These are phyloP conservation scores for Drosophila mojavensis DNA, from an alignment of 1,140 invertebrate species.

Conservation along the genomic window DNA sequence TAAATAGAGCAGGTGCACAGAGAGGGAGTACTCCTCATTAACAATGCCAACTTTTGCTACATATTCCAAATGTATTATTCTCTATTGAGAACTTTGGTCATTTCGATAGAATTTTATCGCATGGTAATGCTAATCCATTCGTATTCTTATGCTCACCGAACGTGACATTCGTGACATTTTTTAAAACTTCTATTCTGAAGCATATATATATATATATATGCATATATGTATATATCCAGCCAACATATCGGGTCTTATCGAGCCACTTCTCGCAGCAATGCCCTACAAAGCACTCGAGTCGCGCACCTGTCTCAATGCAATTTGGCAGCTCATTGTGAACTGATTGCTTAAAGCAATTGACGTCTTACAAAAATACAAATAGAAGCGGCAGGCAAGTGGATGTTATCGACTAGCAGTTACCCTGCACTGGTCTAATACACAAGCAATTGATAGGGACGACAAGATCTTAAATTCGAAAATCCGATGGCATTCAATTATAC, in stretches of 20 bases:
- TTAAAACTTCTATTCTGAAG: neutral
- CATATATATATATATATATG: neutral
- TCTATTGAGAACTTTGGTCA: too few species aligned
- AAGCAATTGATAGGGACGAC: too few species aligned
- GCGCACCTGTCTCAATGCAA: conserved; percentile 17
- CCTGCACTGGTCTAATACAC: too few species aligned
- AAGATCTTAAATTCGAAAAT: too few species aligned
- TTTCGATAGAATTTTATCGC: too few species aligned
- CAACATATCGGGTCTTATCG: conserved; percentile 1
- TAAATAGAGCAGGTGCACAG: too few species aligned
- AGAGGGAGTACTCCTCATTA: too few species aligned
- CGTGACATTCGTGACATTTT: conserved; percentile 40
- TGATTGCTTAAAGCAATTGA: conserved; percentile 48
- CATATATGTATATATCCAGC: neutral
- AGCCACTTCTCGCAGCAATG: neutral
- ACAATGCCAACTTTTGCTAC: too few species aligned
- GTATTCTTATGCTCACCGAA: neutral
- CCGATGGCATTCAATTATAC: too few species aligned
- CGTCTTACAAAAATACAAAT: conserved; percentile 45
- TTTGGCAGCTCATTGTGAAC: conserved; percentile 23
- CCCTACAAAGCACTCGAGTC: neutral
- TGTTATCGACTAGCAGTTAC: too few species aligned
- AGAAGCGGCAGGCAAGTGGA: neutral
- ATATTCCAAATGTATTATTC: too few species aligned
- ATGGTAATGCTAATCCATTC: too few species aligned